Base-by-base conservation (phyloP, 2,113 vertebrate genomes). In the Coregonus clupeaformis region DNA sequence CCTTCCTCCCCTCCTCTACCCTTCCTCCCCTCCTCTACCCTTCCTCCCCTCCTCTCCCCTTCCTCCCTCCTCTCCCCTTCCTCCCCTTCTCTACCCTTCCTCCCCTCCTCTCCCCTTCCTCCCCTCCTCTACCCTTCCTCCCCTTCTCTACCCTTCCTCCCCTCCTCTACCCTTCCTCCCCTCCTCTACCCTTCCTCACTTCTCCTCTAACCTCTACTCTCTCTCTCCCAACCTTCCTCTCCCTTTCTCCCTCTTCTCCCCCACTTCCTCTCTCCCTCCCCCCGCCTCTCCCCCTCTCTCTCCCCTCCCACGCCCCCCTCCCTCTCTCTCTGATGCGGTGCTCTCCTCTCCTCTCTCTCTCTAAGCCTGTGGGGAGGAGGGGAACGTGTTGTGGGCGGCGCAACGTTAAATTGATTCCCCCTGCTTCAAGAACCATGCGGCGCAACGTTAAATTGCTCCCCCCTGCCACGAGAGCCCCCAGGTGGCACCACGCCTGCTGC, bases 361-460 rank as follows among this genome's bases (percentile, higher is more conserved):
- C 90, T 89, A 94, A 93, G 93, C 93, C 91, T 88, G 91, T 85
- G 66, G 86, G 86, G 91, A 92, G 90, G 66, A 86, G 87, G 91
- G 91, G 90, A 88, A 90, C 89, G 84, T 93, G 92, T 93, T 93
- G 91, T 87, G 81, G 89, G 88, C 89, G 85, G 89, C 86, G 90
- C 92, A 91, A 74, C 83, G 88, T 94, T 84, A 93, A 91, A 92
- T 93, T 93, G 91, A 90, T 93, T 82, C 91, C 92, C 90, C 91
- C 90, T 88, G 49, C 49, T 18, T 52, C 49, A 87, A 89, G 89
- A 83, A 16, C 57, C 20, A 60, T 7, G n/a, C n/a, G 18, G 57
- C 20, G 57, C 85, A 79, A 74, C 82, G 89, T 94, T 84, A 93
- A 91, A 92, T 93, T 93, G 91, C 90, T 93, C 82, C 91, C 92